phyloP scores from a whole-genome alignment of 2,888 invertebrate species.

The Tribolium freemani region DNA sequence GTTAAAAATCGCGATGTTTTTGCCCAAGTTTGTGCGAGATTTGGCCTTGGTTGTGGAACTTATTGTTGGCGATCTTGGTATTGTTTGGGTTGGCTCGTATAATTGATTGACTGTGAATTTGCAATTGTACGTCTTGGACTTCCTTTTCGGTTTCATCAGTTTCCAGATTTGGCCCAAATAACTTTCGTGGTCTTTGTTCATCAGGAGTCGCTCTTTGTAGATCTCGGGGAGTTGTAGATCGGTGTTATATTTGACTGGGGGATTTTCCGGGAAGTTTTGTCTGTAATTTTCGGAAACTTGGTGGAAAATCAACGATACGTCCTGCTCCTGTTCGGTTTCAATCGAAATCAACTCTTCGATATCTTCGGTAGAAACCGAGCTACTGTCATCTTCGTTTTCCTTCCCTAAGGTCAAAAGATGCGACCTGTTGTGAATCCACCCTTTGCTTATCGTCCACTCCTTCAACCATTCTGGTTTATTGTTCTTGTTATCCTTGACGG shows the following conservation, averaged over 20 bases:
- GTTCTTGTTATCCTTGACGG: neutral
- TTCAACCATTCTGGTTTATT: slow-evolving; percentile 66
- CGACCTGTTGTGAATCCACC: slow-evolving; percentile 66
- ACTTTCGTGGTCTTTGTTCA: slow-evolving; percentile 46
- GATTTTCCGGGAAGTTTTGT: slow-evolving; percentile 59
- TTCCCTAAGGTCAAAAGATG: slow-evolving; percentile 60
- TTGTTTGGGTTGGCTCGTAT: slow-evolving; percentile 45
- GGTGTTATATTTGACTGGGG: slow-evolving; percentile 36
- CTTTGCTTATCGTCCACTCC: slow-evolving; percentile 68
- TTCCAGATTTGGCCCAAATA: slow-evolving; percentile 53
- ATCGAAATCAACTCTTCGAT: slow-evolving; percentile 63
- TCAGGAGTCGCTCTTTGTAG: slow-evolving; percentile 59
- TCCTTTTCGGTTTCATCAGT: slow-evolving; percentile 52
- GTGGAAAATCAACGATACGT: slow-evolving; percentile 55
- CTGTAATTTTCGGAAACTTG: slow-evolving; percentile 64
- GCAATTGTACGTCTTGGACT: slow-evolving; percentile 43
- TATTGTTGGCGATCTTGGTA: neutral
- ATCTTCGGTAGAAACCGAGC: slow-evolving; percentile 62
- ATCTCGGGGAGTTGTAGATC: slow-evolving; percentile 56
- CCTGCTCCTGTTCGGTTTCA: slow-evolving; percentile 41
- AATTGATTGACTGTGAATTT: slow-evolving; percentile 60
- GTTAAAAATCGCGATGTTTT: slow-evolving; percentile 60
- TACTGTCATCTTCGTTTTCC: slow-evolving; percentile 50
- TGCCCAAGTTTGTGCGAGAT: slow-evolving; percentile 48
- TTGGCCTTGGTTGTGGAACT: slow-evolving; percentile 37